Base-by-base conservation (phyloP, 2,113 vertebrate species). In the Pterophyllum scalare region DNA sequence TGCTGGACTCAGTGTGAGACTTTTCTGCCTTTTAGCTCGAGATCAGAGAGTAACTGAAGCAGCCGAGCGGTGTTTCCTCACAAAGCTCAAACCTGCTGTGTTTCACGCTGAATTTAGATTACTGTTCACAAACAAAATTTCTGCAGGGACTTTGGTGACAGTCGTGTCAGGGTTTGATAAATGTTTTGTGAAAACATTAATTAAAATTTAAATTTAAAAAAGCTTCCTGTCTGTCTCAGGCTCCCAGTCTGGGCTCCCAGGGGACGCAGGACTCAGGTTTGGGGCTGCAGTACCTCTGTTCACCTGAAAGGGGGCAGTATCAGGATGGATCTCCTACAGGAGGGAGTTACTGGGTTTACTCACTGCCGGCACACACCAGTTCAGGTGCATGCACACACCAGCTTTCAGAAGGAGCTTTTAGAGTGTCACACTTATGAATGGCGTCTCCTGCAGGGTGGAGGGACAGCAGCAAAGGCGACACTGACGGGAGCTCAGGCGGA, bases 211-310 rank as follows among this genome's bases (percentile, higher is more conserved):
- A 40, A 14, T 43, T 3, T 1, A 15, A 46, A 46, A 46, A 46
- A 46, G 43, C 43, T 38, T 38, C 11, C 60, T 64, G 49, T 83
- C 6, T 33, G 14, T 85, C 2, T 78, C 82, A 97, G 97, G 92
- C 86, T 83, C 95, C 95, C 19, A 97, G 96, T 93, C 93, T 96
- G 13, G 96, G 91, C 76, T 97, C 97, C 79, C 94, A 85, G 40
- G 96, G 95, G 84, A 97, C 97, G 13, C 97, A 95, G 65, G 97
- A 98, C 90, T 98, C 97, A 54, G 97, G 97, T 6, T 81, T 98
- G 14, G 95, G 95, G 75, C 93, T 96, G 15, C 96, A 92, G 31
- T 95, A 92, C 59, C 91, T 94, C 78, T 89, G 95, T 20, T 92
- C 95, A 7, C 95, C 94, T 24, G 84, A 85, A 10, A 93, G 91